Percentiles rank a stretch among this genome's conserved stretches.
Evolutionary conservation across 2,888 invertebrate genomes (phyloP).

Genomic region (Eurytoma adleriae): DNA sequence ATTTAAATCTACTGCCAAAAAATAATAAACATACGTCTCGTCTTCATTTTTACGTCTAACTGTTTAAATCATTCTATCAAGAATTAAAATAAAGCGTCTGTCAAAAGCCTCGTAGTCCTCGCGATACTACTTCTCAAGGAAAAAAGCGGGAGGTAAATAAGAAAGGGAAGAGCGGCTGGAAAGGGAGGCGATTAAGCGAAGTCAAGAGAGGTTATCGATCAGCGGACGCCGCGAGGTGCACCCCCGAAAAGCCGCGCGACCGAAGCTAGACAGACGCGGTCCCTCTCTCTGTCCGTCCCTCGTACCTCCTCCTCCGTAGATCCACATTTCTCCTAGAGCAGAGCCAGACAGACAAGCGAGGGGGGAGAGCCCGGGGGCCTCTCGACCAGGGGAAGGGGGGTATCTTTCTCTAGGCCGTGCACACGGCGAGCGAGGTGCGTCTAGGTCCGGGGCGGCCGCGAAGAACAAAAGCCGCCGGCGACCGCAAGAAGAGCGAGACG

Average conservation of each 20-base stretch:
- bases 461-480: slow-evolving; percentile 25
- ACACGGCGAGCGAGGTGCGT: slow-evolving; percentile 10
- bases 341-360: not conserved
- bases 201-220: slow-evolving; percentile 38
- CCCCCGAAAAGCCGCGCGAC: slow-evolving; percentile 28
- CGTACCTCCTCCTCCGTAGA: no score
- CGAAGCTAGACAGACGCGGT: not conserved
- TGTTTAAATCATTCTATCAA: no score
- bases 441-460: slow-evolving; percentile 19
- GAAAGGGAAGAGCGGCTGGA: not conserved
- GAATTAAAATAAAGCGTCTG: no score
- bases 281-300: no score
- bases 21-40: no score
- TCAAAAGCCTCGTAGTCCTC: no score
- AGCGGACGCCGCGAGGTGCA: slow-evolving; percentile 13
- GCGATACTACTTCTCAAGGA: not conserved
- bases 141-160: not conserved
- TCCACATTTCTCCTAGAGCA: not conserved
- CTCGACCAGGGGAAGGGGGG: no score
- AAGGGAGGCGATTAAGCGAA: no score
- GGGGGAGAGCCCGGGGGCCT: not conserved
- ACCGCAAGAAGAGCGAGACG: slow-evolving; percentile 12
- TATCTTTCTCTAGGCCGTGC: not conserved
- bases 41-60: no score
- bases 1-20: no score